These are phyloP conservation scores for Malacoctenus gilli DNA, from an alignment of 2,797 vertebrate species.

Conservation along the genomic window DNA sequence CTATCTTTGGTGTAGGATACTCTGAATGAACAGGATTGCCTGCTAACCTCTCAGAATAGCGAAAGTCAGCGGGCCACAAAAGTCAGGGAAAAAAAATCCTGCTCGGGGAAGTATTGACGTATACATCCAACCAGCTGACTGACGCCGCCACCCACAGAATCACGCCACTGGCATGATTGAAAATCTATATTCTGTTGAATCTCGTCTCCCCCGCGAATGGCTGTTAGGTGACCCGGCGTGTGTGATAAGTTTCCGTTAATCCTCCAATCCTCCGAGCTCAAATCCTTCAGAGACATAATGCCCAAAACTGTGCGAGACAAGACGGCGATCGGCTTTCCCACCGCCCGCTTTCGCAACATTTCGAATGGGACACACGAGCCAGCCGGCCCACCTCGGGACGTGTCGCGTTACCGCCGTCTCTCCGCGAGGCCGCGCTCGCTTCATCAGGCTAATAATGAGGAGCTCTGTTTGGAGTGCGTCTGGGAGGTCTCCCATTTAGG, in stretches of 20 bases:
- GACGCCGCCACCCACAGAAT: conserved; percentile 1
- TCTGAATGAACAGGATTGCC: too few relatives aligned
- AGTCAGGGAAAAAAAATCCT: too few relatives aligned
- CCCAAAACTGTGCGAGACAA: conserved; percentile 54
- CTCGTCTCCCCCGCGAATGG: conserved; percentile 25
- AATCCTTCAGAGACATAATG: conserved; percentile 54
- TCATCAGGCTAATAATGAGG: conserved; percentile 33
- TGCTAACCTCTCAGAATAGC: too few relatives aligned
- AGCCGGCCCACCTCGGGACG: conserved; percentile 44
- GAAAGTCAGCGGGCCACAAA: too few relatives aligned
- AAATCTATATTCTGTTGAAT: conserved; percentile 27
- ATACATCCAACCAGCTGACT: neutral
- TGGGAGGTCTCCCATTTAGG: conserved; percentile 41
- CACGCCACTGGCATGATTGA: neutral
- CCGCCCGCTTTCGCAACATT: conserved; percentile 58
- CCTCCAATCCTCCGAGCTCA: conserved; percentile 57
- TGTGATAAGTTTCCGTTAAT: conserved; percentile 61
- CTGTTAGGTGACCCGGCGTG: conserved; percentile 55
- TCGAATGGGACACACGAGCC: conserved; percentile 40
- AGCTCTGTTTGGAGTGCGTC: conserved; percentile 53
- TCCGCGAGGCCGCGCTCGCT: conserved; percentile 35
- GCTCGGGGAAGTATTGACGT: too few relatives aligned
- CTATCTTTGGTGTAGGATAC: too few relatives aligned
- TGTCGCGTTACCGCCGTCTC: conserved; percentile 59
- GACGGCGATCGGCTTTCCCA: conserved; percentile 61